Base-by-base conservation (phyloP, 1,140 invertebrate species). In the Ladona fulva region DNA sequence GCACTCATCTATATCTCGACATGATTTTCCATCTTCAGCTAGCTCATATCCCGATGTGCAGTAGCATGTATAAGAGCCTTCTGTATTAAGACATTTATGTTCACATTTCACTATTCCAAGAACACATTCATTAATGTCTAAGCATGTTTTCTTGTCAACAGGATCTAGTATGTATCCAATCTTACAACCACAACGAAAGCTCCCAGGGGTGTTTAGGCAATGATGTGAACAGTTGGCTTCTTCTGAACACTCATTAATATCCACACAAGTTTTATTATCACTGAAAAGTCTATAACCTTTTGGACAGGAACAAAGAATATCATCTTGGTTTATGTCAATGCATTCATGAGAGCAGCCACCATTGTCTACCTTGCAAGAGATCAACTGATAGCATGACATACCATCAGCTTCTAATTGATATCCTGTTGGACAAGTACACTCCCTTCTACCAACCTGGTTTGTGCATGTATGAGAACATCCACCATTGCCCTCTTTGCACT, bases 171-270 rank as follows among this genome's bases (percentile, higher is more conserved):
- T 76, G 75, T 80, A 83, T 11, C 81, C 81, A 12, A 76, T 66
- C 85, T 86, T 52, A 81, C 83, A 83, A 81, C 82, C 83, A 82
- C 92, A 93, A 74, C 88, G 84, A 79, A 84, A 89, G 24, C 86
- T 85, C 0, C 89, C 88, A 24, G 86, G 86, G 14, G 86, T 87
- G 80, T 89, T 90, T 42, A 88, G 82, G 81, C 91, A 92, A 29
- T 78, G 77, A 75, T 82, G 83, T 78, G 75, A 80, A 73, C 87
- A 87, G 19, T 84, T 81, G n/a, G 86, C 86, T 42, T 80, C 76
- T 76, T 81, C 76, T 91, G 87, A 81, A 88, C 92, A 93, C 85
- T 93, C 92, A 84, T 93, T 89, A 81, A 92, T 90, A 84, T 92
- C 91, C 81, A 80, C 78, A 80, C 90, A 91, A 24, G 83, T 83